A percentile compares a stretch with the other conserved stretches of the same genome.
These are phyloP conservation scores for Myotis davidii DNA, from an alignment of 2,113 vertebrate species.

Conservation along the genomic window DNA sequence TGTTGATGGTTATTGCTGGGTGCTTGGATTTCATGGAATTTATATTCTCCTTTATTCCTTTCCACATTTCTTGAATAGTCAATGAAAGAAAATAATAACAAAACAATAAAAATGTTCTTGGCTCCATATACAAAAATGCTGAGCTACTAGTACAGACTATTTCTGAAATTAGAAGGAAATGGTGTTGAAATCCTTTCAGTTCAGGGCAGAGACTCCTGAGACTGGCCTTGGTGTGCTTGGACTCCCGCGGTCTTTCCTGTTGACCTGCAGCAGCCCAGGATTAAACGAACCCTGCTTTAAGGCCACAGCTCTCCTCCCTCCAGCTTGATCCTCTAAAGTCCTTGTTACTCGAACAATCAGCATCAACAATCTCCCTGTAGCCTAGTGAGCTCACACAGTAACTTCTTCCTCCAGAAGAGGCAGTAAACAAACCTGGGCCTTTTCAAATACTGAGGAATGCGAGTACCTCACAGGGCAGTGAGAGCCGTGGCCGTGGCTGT, in stretches of 20 bases:
- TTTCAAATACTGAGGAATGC: constrained; percentile 37
- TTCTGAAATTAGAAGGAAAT: background rate
- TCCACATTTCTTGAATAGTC: background rate
- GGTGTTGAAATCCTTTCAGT: background rate
- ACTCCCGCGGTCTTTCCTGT: background rate
- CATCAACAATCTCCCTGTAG: background rate
- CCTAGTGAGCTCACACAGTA: background rate
- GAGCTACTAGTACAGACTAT: background rate
- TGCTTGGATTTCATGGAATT: background rate
- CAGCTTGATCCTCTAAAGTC: background rate
- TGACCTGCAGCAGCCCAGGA: background rate
- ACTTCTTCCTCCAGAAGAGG: constrained; percentile 42
- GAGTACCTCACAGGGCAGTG: background rate
- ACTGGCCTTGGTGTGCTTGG: background rate
- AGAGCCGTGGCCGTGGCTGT: background rate
- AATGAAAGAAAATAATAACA: background rate
- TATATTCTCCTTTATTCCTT: background rate
- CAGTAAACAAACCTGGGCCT: constrained; percentile 9
- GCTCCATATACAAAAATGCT: background rate
- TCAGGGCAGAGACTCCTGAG: background rate
- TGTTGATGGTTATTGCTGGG: background rate
- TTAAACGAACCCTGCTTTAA: background rate
- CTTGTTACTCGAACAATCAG: background rate
- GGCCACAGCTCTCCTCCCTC: background rate
- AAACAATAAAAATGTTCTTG: background rate